A percentile compares a stretch with the other conserved stretches of the same genome.
Evolutionary conservation across 2,113 vertebrate species (phyloP).

Genomic region (Patagioenas fasciata): DNA sequence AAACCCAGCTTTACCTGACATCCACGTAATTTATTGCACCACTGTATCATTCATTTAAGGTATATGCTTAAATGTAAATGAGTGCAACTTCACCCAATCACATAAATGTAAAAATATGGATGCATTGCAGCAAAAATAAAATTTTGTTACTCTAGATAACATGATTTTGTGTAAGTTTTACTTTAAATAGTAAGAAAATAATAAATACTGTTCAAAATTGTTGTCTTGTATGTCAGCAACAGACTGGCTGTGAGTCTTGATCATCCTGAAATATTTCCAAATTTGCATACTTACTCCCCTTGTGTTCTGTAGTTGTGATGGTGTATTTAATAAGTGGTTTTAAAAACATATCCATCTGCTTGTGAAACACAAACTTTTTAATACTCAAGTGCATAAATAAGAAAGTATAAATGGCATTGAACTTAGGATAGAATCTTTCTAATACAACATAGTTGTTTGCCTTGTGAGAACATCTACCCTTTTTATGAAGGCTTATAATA

Average conservation of each 20-base stretch:
- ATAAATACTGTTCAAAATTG: background rate
- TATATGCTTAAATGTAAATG: background rate
- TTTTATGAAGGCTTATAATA: background rate
- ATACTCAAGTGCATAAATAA: background rate
- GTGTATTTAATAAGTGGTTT: background rate
- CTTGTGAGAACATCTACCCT: background rate
- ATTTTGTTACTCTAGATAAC: background rate
- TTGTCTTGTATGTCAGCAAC: background rate
- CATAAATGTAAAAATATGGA: background rate
- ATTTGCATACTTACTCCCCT: background rate
- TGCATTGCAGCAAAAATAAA: background rate
- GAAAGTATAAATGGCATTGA: background rate
- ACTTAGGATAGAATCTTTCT: background rate
- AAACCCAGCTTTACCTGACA: background rate
- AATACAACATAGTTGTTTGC: background rate
- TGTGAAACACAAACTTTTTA: background rate
- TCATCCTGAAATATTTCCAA: background rate
- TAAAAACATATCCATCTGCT: background rate
- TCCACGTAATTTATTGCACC: background rate
- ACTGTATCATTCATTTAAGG: background rate
- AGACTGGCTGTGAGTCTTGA: background rate
- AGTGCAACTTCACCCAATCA: background rate
- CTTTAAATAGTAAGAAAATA: background rate
- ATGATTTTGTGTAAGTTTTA: too few species aligned
- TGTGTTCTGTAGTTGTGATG: background rate